Percentiles rank a stretch among this genome's conserved stretches.
Conservation (phyloP, 2,797 vertebrate species). For the Falco novaeseelandiae region DNA sequence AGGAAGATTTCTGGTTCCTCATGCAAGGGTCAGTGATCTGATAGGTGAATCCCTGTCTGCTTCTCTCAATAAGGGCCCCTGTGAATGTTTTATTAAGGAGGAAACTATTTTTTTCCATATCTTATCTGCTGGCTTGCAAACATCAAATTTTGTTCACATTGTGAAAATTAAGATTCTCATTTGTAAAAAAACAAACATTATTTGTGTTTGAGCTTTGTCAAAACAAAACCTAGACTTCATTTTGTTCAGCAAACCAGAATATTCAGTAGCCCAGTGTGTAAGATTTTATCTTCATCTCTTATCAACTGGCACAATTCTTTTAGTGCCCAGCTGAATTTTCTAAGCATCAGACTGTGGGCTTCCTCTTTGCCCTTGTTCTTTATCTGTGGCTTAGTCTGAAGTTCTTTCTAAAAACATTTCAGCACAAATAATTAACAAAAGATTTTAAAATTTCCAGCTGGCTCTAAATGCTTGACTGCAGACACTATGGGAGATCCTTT, state of each 20-base stretch:
- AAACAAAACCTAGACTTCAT: not conserved
- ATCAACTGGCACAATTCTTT: not conserved
- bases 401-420: not conserved
- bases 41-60: not conserved
- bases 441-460: not conserved
- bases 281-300: not conserved
- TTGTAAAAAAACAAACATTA: not conserved
- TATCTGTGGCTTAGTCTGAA: not conserved
- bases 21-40: not conserved
- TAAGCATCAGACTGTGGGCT: not conserved
- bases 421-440: not conserved
- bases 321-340: not conserved
- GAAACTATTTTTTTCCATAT: not conserved
- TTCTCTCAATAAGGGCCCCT: not conserved
- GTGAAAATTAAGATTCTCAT: not conserved
- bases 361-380: not conserved
- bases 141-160: not conserved
- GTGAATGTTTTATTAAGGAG: not conserved
- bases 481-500: not conserved
- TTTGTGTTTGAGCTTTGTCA: not conserved
- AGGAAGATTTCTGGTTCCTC: not conserved
- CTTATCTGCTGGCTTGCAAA: not conserved
- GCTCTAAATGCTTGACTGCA: not conserved
- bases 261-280: not conserved
- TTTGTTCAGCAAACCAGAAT: not conserved